Evolutionary conservation across 2,888 invertebrate species (phyloP).

Genomic region (Apamea anceps): DNA sequence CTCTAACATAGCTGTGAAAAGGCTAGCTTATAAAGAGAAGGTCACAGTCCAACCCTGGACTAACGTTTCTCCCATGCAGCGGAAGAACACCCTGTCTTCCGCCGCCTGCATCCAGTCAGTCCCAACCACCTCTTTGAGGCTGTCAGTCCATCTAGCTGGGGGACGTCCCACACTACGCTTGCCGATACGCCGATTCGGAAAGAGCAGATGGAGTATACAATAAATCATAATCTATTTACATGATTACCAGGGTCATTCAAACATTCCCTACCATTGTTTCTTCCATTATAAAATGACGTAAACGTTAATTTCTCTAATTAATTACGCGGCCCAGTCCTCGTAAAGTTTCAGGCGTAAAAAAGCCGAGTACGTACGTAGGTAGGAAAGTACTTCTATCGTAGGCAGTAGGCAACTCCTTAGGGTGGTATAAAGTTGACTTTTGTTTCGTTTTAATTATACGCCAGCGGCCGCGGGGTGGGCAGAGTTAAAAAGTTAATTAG

Average conservation of each 20-base stretch:
- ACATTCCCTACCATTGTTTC: constrained; percentile 23
- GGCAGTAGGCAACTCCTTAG: constrained; percentile 74
- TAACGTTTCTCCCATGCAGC: no score
- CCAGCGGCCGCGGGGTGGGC: constrained; percentile 73
- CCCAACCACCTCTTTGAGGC: no score
- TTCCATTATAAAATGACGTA: constrained; percentile 42
- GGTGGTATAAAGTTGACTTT: constrained; percentile 84
- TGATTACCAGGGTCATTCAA: not conserved
- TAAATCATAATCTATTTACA: not conserved
- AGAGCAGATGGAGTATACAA: not conserved
- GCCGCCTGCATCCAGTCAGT: no score
- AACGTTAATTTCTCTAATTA: constrained; percentile 63
- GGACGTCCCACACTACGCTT: not conserved
- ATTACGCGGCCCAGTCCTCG: constrained; percentile 52
- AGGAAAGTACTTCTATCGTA: constrained; percentile 29
- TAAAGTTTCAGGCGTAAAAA: constrained; percentile 66
- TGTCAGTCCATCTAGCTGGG: no score
- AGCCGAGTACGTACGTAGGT: constrained; percentile 53
- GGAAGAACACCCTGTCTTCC: no score
- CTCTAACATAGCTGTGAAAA: no score
- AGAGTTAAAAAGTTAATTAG: constrained; percentile 87
- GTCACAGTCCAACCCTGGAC: no score
- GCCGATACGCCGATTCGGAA: not conserved
- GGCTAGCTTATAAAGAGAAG: no score
- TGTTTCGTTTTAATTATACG: constrained; percentile 87